These are phyloP conservation scores for Synaphobranchus kaupii DNA, from an alignment of 2,797 vertebrate species.

Conservation along the genomic window DNA sequence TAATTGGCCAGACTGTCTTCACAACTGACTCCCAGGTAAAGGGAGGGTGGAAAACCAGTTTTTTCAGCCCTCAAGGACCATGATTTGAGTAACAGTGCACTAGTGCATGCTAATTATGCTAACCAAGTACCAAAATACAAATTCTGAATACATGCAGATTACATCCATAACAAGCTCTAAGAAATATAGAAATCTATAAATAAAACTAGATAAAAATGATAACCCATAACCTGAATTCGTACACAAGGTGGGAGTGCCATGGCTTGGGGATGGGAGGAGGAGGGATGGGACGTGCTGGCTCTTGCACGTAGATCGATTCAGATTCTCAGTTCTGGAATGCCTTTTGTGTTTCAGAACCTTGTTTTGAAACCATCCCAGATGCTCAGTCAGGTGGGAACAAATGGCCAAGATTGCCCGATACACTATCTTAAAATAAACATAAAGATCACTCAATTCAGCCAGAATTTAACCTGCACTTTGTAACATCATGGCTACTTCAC, in stretches of 20 bases:
- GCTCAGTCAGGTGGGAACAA: slow-evolving; percentile 28
- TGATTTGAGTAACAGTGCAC: too few species aligned
- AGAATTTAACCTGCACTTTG: slow-evolving; percentile 28
- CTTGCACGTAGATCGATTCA: slow-evolving; percentile 42
- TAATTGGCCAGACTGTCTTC: too few species aligned
- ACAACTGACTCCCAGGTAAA: too few species aligned
- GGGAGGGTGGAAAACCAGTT: too few species aligned
- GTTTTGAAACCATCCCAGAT: slow-evolving; percentile 29
- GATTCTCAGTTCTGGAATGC: slow-evolving; percentile 22
- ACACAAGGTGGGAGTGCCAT: background rate
- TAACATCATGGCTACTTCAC: slow-evolving; percentile 37
- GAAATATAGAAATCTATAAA: background rate
- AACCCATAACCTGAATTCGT: background rate
- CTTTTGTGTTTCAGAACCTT: slow-evolving; percentile 4
- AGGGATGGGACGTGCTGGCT: slow-evolving; percentile 35
- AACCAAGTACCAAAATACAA: background rate
- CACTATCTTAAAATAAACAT: slow-evolving; percentile 40
- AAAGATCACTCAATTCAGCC: slow-evolving; percentile 15
- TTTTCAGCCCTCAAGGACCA: too few species aligned
- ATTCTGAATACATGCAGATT: background rate
- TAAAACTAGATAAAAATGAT: background rate
- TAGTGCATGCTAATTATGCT: too few species aligned
- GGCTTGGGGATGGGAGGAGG: background rate
- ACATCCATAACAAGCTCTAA: background rate
- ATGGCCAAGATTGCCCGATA: slow-evolving; percentile 23